A percentile compares a stretch with the other conserved stretches of the same genome.
Conservation (phyloP, 2,797 vertebrate genomes). For the Anolis apletophallus region DNA sequence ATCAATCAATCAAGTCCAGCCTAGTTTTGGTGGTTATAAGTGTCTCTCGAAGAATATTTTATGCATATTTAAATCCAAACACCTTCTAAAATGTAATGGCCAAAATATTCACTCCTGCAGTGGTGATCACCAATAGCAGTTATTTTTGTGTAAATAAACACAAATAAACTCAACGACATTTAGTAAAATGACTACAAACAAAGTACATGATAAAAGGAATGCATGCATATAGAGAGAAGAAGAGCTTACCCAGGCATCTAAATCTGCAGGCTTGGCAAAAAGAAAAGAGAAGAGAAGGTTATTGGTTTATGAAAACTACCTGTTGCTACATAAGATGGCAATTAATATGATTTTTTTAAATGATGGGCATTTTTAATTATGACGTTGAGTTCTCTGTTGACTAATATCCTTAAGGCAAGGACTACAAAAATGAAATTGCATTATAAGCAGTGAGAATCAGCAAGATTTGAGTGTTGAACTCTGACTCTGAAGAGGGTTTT, state of each 20-base stretch:
- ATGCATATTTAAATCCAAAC: slow-evolving; percentile 94
- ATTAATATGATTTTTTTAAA: slow-evolving; percentile 54
- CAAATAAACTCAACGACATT: slow-evolving; percentile 85
- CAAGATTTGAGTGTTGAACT: too few species aligned
- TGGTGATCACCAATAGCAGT: slow-evolving; percentile 79
- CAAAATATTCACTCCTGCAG: slow-evolving; percentile 77
- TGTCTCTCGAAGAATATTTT: slow-evolving; percentile 69
- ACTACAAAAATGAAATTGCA: not conserved
- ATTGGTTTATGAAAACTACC: slow-evolving; percentile 65
- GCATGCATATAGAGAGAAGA: slow-evolving; percentile 17
- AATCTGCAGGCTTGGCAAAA: slow-evolving; percentile 83
- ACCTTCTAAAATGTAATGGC: slow-evolving; percentile 90
- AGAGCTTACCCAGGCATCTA: slow-evolving; percentile 87
- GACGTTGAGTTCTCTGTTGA: slow-evolving; percentile 50
- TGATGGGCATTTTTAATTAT: slow-evolving; percentile 48
- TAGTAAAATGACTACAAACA: slow-evolving; percentile 37
- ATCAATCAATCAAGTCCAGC: slow-evolving; percentile 57
- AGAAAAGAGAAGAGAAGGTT: slow-evolving; percentile 37
- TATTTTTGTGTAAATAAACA: slow-evolving; percentile 85
- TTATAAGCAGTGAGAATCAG: too few species aligned
- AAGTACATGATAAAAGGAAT: not conserved
- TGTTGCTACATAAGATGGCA: slow-evolving; percentile 62
- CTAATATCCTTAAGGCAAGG: slow-evolving; percentile 21
- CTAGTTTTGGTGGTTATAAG: slow-evolving; percentile 69
- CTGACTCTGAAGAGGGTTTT: too few species aligned